Evolutionary conservation across 2,113 vertebrate species (phyloP), one percentile per base, ranked within the genome.

Genomic region (Gymnocephalus cernua): DNA sequence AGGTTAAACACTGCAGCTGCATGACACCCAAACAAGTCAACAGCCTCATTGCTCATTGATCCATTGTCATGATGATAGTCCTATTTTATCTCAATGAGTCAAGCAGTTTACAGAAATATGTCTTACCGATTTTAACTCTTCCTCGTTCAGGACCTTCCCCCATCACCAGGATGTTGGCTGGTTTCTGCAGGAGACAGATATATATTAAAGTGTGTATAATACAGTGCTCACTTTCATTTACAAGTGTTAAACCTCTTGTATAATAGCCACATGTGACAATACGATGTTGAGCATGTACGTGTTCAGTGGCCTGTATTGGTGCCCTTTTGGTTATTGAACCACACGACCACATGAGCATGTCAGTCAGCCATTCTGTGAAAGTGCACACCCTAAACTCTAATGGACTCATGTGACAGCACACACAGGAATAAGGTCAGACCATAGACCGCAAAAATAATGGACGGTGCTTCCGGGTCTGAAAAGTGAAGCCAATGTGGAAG

Each of bases 121-220:
- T 6, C 89, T 89, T 76, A 99, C 98, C 98, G 87, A 99, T 99
- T 96, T 99, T 99, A 93, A 99, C 98, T 94, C 98, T 95, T 94
- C 98, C 98, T 95, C 97, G 96, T 93, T 99, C 98, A 54, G 96
- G 97, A 93, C 98, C 98, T 95, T 99, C 98, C 92, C 98, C 98
- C 98, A 99, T 99, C 94, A 99, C 98, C 95, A 99, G 97, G 96
- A 99, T 99, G 95, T 99, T 99, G 78, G 98, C 98, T 94, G 98
- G 98, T 97, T 99, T 99, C 98, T 99, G 95, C 91, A 94, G 93
- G 72, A 86, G 16, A 88, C 25, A 71, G 16, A 61, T 13, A 65
- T 77, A 47, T 27, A 21, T 48, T 18, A 70, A 25, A 78, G 0
- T 16, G 3, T 0, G 3, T 47, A 18, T 14, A 61, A 44, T 16